Evolutionary conservation across 2,113 vertebrate genomes (phyloP).

Genomic region (Abramis brama): DNA sequence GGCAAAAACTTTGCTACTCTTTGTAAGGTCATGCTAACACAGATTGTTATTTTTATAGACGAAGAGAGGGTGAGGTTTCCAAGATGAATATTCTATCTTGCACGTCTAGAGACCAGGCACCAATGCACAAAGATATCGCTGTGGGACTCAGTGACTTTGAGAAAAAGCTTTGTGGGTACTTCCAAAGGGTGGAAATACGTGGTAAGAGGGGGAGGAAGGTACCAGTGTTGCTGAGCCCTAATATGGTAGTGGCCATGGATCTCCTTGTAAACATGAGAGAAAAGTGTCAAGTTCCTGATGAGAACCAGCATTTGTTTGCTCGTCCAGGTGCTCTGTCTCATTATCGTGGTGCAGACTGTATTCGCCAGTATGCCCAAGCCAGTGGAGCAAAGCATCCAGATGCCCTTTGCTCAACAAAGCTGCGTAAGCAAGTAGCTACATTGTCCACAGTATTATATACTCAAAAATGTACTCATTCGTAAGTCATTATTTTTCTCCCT

Average conservation of each 20-base stretch:
- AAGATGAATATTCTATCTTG: background rate
- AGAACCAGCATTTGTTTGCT: constrained; percentile 38
- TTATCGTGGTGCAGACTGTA: constrained; percentile 11
- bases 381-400: constrained; percentile 38
- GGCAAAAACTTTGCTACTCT: background rate
- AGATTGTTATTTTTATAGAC: background rate
- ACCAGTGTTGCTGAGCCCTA: constrained; percentile 40
- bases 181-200: constrained; percentile 36
- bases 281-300: constrained; percentile 14
- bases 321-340: constrained; percentile 10
- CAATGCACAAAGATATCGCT: constrained; percentile 25
- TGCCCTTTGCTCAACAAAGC: constrained; percentile 25
- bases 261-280: constrained; percentile 23
- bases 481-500: no score
- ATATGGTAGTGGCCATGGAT: constrained; percentile 38
- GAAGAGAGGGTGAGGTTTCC: constrained; percentile 1
- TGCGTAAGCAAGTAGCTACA: constrained; percentile 31
- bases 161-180: constrained; percentile 36
- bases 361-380: constrained; percentile 4
- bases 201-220: constrained; percentile 43
- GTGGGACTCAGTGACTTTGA: background rate
- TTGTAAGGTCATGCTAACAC: background rate
- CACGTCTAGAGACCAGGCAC: constrained; percentile 34
- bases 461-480: no score
- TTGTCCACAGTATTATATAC: constrained; percentile 39